Base-by-base conservation (phyloP, 1,140 invertebrate species). In the Hyphantria cunea region DNA sequence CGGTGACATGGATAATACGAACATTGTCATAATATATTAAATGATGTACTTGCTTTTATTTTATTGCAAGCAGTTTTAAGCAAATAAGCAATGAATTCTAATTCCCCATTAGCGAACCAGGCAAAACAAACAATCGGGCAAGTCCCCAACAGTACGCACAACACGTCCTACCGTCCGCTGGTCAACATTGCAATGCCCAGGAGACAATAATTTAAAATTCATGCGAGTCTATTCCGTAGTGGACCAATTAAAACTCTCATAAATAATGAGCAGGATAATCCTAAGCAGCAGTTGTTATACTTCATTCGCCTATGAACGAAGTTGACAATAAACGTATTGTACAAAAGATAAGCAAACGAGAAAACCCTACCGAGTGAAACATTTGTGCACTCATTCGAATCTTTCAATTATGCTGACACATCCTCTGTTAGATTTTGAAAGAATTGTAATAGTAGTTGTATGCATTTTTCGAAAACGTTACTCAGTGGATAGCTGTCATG, bases 161-260 rank as follows among this genome's bases (percentile, higher is more conserved):
- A 32, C 0, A 14, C 37, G 51, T 45, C 42, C 48, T 12, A 51
- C 12, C 31, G 39, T 9, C 51, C 37, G 34, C 49, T 10, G 49
- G 31, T 58, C 54, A 62, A 65, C 47, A 47, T 32, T 42, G 39
- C 45, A 47, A 67, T 37, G 12, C 67, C 65, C 62, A 49, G 11
- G 65, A 58, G 68, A 53, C 60, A 15, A 49, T 63, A 59, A 62
- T 75, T 64, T 64, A 72, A 76, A 68, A 74, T 74, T 65, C 63
- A 74, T 72, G 42, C 63, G 39, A 61, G 49, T 64, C 47, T 45
- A 62, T 53, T 66, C 44, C 54, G 56, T 54, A 50, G 50, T 37
- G 59, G 53, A 49, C 59, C 68, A 67, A 71, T 73, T 73, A 73
- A 67, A 67, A 64, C 54, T 53, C 60, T 70, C 67, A 72, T 76